Conservation (phyloP, 2,113 vertebrate species). For the Symphodus melops region DNA sequence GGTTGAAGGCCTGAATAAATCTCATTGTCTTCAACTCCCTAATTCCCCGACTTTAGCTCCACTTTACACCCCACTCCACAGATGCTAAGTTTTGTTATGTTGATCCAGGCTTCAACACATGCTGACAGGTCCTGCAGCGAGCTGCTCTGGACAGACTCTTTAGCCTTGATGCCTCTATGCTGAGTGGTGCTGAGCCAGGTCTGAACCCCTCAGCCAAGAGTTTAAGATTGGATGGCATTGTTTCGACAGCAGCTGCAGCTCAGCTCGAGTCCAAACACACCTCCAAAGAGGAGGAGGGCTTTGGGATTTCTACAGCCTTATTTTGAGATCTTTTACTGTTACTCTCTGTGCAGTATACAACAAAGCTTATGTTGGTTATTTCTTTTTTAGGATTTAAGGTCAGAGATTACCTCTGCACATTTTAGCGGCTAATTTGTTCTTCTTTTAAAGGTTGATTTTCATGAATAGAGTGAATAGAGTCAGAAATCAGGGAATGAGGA, state of each 20-base stretch:
- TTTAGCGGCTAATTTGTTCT: too few species aligned
- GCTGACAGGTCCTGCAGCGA: conserved; percentile 33
- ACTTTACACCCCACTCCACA: background rate
- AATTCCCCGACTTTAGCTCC: background rate
- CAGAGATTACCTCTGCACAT: too few species aligned
- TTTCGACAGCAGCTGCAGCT: conserved; percentile 48
- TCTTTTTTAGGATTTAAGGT: too few species aligned
- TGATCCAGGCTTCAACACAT: conserved; percentile 6
- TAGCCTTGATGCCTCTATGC: conserved; percentile 29
- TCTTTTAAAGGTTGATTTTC: too few species aligned
- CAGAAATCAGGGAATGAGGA: too few species aligned
- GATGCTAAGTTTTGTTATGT: conserved; percentile 21
- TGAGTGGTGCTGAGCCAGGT: conserved; percentile 40
- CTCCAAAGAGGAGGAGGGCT: background rate
- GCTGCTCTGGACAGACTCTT: conserved; percentile 24
- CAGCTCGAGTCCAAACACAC: conserved; percentile 26
- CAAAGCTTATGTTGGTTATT: too few species aligned
- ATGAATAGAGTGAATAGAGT: too few species aligned
- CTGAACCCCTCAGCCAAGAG: conserved; percentile 52
- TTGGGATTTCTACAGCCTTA: conserved; percentile 26
- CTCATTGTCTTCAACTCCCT: background rate
- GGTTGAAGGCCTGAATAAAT: conserved; percentile 41
- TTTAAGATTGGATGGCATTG: conserved; percentile 48
- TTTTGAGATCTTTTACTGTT: background rate
- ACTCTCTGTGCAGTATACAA: background rate